Evolutionary conservation across 2,113 vertebrate species (phyloP).

Genomic region (Brachionichthys hirsutus): DNA sequence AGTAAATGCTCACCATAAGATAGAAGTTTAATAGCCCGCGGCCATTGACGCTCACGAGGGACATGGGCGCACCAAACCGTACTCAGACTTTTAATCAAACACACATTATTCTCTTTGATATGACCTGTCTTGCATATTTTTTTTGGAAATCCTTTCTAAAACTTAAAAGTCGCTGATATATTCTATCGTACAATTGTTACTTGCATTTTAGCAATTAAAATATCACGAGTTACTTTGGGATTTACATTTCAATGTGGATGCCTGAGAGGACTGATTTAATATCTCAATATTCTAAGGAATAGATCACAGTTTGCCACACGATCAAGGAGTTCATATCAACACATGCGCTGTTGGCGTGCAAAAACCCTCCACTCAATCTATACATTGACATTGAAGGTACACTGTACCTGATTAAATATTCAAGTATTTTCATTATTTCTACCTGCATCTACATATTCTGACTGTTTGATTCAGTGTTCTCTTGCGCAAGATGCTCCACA

Average conservation of each 20-base stretch:
- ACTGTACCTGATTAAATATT: no score
- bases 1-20: slow-evolving; percentile 35
- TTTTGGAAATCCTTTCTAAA: slow-evolving; percentile 16
- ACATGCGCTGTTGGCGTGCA: no score
- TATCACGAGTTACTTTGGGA: no score
- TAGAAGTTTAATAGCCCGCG: slow-evolving; percentile 31
- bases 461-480: no score
- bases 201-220: no score
- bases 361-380: no score
- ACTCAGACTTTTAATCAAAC: slow-evolving; percentile 50
- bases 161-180: slow-evolving; percentile 10
- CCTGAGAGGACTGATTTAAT: background rate
- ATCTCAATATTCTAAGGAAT: background rate
- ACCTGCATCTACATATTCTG: no score
- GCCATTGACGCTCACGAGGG: slow-evolving; percentile 34
- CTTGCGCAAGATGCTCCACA: no score
- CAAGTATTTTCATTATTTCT: no score
- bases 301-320: background rate
- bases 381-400: no score
- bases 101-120: slow-evolving; percentile 52
- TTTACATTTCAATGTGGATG: background rate
- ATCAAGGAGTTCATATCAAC: background rate
- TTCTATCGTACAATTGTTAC: no score
- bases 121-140: slow-evolving; percentile 16
- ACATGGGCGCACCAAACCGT: slow-evolving; percentile 13